Conservation (phyloP, 2,113 vertebrate species). For the Corythoichthys haematopterus region DNA sequence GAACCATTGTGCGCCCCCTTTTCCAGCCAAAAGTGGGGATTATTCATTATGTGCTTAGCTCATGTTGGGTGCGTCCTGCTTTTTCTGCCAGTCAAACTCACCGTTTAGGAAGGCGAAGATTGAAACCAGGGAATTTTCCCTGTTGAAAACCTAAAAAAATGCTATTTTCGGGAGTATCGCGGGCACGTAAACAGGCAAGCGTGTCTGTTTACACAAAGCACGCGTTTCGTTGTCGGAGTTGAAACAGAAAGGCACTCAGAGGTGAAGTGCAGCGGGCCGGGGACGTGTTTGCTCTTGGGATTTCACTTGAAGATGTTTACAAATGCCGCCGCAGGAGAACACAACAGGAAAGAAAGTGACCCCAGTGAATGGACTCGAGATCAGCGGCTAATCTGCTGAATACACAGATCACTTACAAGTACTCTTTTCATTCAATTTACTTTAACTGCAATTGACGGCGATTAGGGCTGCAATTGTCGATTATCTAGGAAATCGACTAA, state of each 20-base stretch:
- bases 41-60: slow-evolving; percentile 51
- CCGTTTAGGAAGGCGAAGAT: background rate
- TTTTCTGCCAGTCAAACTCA: slow-evolving; percentile 2
- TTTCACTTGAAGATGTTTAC: slow-evolving; percentile 65
- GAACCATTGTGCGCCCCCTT: slow-evolving; percentile 43
- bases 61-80: slow-evolving; percentile 34
- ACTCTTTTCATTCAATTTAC: background rate
- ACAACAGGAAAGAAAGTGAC: slow-evolving; percentile 37
- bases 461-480: background rate
- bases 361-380: slow-evolving; percentile 35
- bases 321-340: slow-evolving; percentile 56
- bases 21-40: slow-evolving; percentile 32
- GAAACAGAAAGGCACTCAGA: slow-evolving; percentile 44
- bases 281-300: slow-evolving; percentile 62
- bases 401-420: slow-evolving; percentile 22
- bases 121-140: background rate
- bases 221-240: slow-evolving; percentile 45
- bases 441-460: background rate
- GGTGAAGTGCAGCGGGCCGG: slow-evolving; percentile 39
- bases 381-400: slow-evolving; percentile 46
- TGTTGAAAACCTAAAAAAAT: background rate
- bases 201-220: slow-evolving; percentile 33
- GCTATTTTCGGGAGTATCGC: background rate
- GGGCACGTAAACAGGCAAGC: background rate
- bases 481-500: no score